A percentile compares a stretch with the other conserved stretches of the same genome.
Conservation (phyloP, 2,797 vertebrate genomes). For the Neosilurus mollespiculum region DNA sequence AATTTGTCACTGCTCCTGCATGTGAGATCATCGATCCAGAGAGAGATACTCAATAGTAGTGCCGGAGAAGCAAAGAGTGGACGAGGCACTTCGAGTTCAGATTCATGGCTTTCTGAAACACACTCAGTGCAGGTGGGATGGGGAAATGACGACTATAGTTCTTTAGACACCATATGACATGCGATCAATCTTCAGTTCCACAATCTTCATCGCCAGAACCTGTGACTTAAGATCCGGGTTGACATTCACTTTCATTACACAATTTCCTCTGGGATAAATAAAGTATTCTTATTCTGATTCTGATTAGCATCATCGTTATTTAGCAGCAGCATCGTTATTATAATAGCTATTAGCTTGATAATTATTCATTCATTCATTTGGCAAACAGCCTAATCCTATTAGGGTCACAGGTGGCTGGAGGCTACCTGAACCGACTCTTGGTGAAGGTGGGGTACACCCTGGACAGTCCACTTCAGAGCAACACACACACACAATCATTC, state of each 20-base stretch:
- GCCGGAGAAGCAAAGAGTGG: neutral
- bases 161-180: neutral
- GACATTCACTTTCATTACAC: neutral
- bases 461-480: too few relatives aligned
- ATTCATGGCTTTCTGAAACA: conserved; percentile 3
- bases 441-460: too few relatives aligned
- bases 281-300: too few relatives aligned
- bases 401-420: too few relatives aligned
- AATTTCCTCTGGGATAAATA: too few relatives aligned
- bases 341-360: neutral
- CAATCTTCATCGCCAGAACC: neutral
- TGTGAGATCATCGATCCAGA: neutral
- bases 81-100: neutral
- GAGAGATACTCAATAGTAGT: neutral
- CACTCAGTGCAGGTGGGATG: neutral
- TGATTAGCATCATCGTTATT: neutral
- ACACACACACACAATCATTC: too few relatives aligned
- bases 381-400: too few relatives aligned
- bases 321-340: neutral
- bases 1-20: neutral
- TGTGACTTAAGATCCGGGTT: neutral
- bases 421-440: too few relatives aligned
- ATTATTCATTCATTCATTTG: too few relatives aligned
- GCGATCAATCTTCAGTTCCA: neutral
- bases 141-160: neutral